These are phyloP conservation scores for Trichosurus vulpecula DNA, from an alignment of 2,797 vertebrate species.

Conservation along the genomic window DNA sequence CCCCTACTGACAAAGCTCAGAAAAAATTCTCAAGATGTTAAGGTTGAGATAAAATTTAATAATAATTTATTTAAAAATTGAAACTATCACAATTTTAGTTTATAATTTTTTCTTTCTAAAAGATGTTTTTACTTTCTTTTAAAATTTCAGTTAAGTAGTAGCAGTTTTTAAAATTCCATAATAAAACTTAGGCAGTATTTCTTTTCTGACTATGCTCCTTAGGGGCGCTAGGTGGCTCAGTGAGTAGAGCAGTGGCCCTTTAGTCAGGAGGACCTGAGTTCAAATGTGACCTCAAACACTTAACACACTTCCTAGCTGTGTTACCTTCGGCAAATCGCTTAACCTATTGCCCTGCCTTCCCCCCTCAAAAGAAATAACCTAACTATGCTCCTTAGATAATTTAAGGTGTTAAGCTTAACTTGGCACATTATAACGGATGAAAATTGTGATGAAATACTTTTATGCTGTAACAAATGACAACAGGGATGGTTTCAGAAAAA, in stretches of 20 bases:
- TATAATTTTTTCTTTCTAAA: slow-evolving; percentile 12
- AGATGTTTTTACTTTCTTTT: neutral
- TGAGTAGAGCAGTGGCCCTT: too few relatives aligned
- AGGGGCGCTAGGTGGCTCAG: too few relatives aligned
- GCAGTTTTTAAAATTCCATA: neutral
- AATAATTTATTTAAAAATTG: slow-evolving; percentile 25
- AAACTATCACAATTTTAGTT: slow-evolving; percentile 43
- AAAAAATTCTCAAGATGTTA: slow-evolving; percentile 28
- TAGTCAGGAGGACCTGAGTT: too few relatives aligned
- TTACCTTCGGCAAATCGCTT: too few relatives aligned
- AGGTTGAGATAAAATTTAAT: neutral
- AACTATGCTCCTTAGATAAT: slow-evolving; percentile 27
- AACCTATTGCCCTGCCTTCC: too few relatives aligned
- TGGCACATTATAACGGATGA: slow-evolving; percentile 9
- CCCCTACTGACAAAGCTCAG: slow-evolving; percentile 49
- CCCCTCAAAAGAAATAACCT: too few relatives aligned
- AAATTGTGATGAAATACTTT: neutral
- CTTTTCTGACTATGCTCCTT: slow-evolving; percentile 31
- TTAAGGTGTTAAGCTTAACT: slow-evolving; percentile 13
- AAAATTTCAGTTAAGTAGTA: slow-evolving; percentile 3
- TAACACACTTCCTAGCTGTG: too few relatives aligned
- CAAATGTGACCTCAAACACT: too few relatives aligned
- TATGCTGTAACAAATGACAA: neutral
- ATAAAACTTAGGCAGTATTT: slow-evolving; percentile 18
- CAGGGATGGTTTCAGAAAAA: too few relatives aligned